phyloP scores from a whole-genome alignment of 2,797 vertebrate species.

The Cuculus canorus region DNA sequence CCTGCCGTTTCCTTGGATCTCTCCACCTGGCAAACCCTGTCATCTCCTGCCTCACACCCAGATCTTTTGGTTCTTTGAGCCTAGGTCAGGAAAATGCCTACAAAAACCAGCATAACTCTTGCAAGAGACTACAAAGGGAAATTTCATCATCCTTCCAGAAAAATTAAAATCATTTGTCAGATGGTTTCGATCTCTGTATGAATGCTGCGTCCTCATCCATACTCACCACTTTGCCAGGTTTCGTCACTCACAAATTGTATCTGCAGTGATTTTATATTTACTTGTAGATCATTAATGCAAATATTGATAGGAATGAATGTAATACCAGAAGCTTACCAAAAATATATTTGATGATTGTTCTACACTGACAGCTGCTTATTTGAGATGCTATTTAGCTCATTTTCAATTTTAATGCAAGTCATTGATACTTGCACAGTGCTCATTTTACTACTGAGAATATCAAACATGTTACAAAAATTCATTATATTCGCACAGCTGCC shows the following conservation, averaged over 20 bases:
- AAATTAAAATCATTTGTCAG: background rate
- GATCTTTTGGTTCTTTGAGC: background rate
- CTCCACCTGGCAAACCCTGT: background rate
- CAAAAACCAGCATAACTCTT: background rate
- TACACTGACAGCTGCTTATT: conserved; percentile 32
- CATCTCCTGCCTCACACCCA: background rate
- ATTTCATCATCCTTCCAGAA: background rate
- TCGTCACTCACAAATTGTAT: background rate
- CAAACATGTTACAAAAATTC: background rate
- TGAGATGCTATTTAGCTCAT: background rate
- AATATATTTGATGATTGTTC: conserved; percentile 13
- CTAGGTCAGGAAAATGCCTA: background rate
- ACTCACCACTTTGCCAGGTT: background rate
- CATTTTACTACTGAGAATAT: background rate
- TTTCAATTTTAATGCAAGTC: background rate
- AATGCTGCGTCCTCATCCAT: background rate
- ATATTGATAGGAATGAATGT: conserved; percentile 17
- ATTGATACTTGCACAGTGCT: background rate
- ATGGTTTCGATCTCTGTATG: background rate
- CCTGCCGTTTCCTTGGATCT: background rate
- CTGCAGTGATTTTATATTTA: conserved; percentile 27
- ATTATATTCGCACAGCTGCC: background rate
- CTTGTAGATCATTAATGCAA: conserved; percentile 5
- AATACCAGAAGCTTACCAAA: conserved; percentile 34
- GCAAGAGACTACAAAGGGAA: background rate